These are phyloP conservation scores for Cydia amplana DNA, from an alignment of 1,140 invertebrate species.

Conservation along the genomic window DNA sequence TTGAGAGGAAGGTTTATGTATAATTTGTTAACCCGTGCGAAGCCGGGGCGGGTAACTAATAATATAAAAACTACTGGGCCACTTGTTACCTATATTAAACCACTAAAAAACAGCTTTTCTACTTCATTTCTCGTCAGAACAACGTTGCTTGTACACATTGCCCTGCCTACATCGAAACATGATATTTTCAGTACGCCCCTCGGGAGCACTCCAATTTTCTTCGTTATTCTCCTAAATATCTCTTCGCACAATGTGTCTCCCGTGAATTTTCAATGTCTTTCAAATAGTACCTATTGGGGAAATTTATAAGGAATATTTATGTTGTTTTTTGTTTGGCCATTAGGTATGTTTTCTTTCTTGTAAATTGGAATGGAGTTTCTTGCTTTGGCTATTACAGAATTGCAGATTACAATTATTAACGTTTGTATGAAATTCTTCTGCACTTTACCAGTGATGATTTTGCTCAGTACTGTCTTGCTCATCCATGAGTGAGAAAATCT, in stretches of 20 bases:
- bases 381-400: too few relatives aligned
- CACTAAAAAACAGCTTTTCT: background rate
- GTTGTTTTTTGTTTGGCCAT: background rate
- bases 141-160: background rate
- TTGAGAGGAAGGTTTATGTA: too few relatives aligned
- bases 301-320: background rate
- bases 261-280: background rate
- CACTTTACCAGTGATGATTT: too few relatives aligned
- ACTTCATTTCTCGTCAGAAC: background rate
- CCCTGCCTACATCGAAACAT: slow-evolving; percentile 9
- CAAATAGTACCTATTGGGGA: background rate
- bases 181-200: background rate
- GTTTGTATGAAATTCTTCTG: too few relatives aligned
- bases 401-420: too few relatives aligned
- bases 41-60: too few relatives aligned
- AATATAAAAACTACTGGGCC: too few relatives aligned
- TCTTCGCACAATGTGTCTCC: slow-evolving; percentile 10
- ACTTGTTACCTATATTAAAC: background rate
- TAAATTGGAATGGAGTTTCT: too few relatives aligned
- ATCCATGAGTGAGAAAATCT: too few relatives aligned
- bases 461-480: too few relatives aligned
- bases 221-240: slow-evolving; percentile 11
- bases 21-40: too few relatives aligned
- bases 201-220: slow-evolving; percentile 5
- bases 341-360: background rate